Conservation (phyloP, 2,797 vertebrate genomes). For the Falco rusticolus region DNA sequence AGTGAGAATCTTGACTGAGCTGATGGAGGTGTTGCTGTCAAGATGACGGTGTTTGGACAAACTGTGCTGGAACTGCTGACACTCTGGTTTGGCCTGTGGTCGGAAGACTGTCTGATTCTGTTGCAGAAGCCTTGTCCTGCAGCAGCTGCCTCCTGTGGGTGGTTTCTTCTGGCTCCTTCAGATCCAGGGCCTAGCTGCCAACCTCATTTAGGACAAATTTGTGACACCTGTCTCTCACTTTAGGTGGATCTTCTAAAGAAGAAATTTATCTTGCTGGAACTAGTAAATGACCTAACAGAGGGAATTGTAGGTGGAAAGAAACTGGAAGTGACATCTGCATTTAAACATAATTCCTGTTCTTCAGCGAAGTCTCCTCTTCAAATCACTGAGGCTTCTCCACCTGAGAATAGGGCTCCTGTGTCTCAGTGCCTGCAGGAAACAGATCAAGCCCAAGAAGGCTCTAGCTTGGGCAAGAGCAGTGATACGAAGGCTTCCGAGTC, state of each 20-base stretch:
- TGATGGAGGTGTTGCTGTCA: neutral
- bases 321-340: slow-evolving; percentile 57
- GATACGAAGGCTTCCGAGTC: neutral
- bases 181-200: neutral
- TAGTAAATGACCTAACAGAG: slow-evolving; percentile 84
- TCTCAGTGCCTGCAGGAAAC: neutral
- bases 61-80: neutral
- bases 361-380: neutral
- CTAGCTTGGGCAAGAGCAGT: neutral
- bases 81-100: neutral
- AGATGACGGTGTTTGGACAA: neutral
- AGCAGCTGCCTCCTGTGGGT: neutral
- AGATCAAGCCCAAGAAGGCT: neutral
- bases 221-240: neutral
- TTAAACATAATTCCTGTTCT: slow-evolving; percentile 43
- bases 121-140: neutral
- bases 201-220: neutral
- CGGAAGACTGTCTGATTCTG: neutral
- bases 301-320: slow-evolving; percentile 86
- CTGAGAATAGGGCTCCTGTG: neutral
- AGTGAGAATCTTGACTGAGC: neutral
- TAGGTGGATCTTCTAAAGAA: slow-evolving; percentile 90
- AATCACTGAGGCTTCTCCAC: neutral
- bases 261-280: slow-evolving; percentile 84
- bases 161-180: neutral